Conservation (phyloP, 1,140 invertebrate species). For the Drosophila melanica region DNA sequence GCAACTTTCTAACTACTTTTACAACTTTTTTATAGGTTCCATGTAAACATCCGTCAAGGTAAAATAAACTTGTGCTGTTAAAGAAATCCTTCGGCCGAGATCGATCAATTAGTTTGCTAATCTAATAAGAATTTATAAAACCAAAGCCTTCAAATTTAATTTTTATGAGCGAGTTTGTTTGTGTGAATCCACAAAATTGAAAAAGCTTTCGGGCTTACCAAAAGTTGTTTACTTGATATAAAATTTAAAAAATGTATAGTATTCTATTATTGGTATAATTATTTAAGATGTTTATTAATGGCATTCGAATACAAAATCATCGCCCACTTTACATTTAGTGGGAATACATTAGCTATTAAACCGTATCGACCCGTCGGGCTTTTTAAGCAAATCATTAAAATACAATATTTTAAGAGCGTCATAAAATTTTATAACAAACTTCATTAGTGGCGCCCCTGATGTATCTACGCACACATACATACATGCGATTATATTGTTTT, state of each 20-base stretch:
- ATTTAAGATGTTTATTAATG: slow-evolving; percentile 51
- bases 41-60: no score
- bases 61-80: no score
- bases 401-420: slow-evolving; percentile 73
- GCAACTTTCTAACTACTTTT: no score
- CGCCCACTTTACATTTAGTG: slow-evolving; percentile 65
- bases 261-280: slow-evolving; percentile 12
- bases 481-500: slow-evolving; percentile 24
- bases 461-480: slow-evolving; percentile 22
- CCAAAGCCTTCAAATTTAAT: background rate
- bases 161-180: background rate
- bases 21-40: no score
- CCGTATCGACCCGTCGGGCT: slow-evolving; percentile 27
- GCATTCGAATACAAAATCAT: slow-evolving; percentile 52
- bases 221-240: no score
- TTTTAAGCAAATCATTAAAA: slow-evolving; percentile 69
- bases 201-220: no score
- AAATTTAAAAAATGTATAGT: background rate
- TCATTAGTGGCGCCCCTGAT: slow-evolving; percentile 65
- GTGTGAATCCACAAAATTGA: background rate
- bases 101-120: no score
- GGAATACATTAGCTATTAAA: slow-evolving; percentile 42
- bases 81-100: no score
- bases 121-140: background rate
- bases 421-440: slow-evolving; percentile 81